Evolutionary conservation across 2,113 vertebrate species (phyloP).

Genomic region (Arenaria interpres): DNA sequence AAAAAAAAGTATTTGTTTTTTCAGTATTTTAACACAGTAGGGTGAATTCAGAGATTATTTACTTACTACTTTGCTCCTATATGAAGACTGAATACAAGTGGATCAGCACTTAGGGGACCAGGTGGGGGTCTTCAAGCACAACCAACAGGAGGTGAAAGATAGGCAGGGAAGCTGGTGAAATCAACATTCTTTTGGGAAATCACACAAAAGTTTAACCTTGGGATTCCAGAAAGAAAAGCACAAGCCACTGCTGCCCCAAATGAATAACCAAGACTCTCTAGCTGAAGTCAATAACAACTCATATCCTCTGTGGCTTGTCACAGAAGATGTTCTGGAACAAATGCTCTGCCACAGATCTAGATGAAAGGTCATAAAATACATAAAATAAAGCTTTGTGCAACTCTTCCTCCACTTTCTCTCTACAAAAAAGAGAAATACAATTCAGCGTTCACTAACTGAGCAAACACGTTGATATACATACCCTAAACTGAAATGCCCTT

Average conservation of each 20-base stretch:
- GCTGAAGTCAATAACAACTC: background rate
- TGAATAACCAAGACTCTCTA: background rate
- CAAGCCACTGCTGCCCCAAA: background rate
- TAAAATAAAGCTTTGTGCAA: background rate
- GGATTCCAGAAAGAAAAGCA: background rate
- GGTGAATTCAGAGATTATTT: background rate
- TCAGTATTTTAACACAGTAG: background rate
- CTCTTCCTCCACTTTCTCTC: background rate
- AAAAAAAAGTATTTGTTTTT: background rate
- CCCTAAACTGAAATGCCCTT: background rate
- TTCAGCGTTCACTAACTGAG: background rate
- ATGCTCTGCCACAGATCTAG: background rate
- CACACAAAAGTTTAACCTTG: background rate
- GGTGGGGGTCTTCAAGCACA: background rate
- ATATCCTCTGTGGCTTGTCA: background rate
- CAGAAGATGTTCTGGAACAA: background rate
- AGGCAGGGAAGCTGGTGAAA: background rate
- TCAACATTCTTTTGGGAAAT: background rate
- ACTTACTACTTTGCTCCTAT: background rate
- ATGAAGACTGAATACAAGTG: background rate
- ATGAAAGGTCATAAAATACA: background rate
- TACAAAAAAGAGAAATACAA: background rate
- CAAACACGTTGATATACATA: background rate
- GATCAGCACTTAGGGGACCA: background rate
- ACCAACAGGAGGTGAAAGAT: background rate